Evolutionary conservation across 2,113 vertebrate genomes (phyloP).

Genomic region (Ifrita kowaldi): DNA sequence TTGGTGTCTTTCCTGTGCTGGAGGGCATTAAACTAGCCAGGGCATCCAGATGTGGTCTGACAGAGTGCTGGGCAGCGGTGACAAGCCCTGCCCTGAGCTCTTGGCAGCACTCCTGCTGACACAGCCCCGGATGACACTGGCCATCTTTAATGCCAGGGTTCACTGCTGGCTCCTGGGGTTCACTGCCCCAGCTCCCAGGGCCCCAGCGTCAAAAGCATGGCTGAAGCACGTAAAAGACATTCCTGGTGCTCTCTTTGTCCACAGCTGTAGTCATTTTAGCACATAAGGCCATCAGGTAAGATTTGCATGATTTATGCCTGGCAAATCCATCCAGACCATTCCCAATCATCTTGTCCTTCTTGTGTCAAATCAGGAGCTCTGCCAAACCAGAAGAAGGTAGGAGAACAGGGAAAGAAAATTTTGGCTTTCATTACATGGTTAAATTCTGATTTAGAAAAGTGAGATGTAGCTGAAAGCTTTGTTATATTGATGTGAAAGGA

Average conservation of each 20-base stretch:
- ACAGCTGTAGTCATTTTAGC: background rate
- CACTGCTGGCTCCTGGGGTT: background rate
- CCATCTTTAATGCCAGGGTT: background rate
- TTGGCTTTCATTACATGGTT: background rate
- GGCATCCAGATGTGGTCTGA: background rate
- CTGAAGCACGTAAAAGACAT: background rate
- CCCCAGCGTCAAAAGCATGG: background rate
- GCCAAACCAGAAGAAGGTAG: background rate
- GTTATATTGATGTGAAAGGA: background rate
- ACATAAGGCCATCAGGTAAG: background rate
- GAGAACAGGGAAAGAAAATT: background rate
- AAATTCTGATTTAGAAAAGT: background rate
- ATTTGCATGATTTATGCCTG: background rate
- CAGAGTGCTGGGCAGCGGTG: background rate
- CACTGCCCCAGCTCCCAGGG: background rate
- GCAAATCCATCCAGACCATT: background rate
- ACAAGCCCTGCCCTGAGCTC: background rate
- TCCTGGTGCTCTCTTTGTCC: background rate
- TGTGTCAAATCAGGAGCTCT: background rate
- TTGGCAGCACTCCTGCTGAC: background rate
- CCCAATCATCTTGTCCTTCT: background rate
- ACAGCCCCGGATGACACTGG: background rate
- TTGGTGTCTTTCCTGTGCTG: background rate
- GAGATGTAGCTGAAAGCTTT: background rate
- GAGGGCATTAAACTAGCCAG: background rate